These are phyloP conservation scores for Callithrix jacchus DNA, from an alignment of 2,113 vertebrate species.

Conservation along the genomic window DNA sequence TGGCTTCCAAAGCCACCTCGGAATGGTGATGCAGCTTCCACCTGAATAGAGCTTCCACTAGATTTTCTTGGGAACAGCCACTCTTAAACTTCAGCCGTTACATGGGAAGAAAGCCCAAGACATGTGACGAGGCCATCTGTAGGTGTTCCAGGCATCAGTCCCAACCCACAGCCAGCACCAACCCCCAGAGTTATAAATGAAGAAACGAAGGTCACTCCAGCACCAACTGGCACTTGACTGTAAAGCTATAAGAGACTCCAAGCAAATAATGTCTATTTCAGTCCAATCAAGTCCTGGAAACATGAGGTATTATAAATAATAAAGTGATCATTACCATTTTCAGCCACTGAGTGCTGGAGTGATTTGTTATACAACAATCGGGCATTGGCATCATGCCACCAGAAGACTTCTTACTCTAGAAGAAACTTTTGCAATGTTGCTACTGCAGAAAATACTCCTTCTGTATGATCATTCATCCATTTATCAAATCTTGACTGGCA, in stretches of 20 bases:
- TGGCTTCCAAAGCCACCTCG: neutral
- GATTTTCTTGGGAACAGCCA: neutral
- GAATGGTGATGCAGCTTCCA: neutral
- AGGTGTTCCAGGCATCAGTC: rapidly evolving
- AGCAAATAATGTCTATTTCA: rapidly evolving
- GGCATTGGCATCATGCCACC: neutral
- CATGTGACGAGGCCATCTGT: rapidly evolving
- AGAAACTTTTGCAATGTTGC: rapidly evolving
- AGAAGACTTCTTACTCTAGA: neutral
- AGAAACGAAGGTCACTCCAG: neutral
- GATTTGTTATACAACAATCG: rapidly evolving
- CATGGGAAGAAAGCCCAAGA: neutral
- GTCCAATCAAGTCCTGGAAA: neutral
- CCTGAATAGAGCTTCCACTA: neutral
- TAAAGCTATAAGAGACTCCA: rapidly evolving
- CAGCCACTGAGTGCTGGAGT: neutral
- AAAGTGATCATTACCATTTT: rapidly evolving
- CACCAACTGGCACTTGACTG: rapidly evolving
- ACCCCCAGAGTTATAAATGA: neutral
- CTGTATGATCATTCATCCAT: rapidly evolving
- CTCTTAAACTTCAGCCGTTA: neutral
- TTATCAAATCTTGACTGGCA: rapidly evolving
- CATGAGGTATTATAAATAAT: rapidly evolving
- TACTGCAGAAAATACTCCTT: neutral
- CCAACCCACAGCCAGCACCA: neutral